Evolutionary conservation across 2,113 vertebrate genomes (phyloP), one percentile per base, ranked within the genome.

Genomic region (Apteryx owenii): DNA sequence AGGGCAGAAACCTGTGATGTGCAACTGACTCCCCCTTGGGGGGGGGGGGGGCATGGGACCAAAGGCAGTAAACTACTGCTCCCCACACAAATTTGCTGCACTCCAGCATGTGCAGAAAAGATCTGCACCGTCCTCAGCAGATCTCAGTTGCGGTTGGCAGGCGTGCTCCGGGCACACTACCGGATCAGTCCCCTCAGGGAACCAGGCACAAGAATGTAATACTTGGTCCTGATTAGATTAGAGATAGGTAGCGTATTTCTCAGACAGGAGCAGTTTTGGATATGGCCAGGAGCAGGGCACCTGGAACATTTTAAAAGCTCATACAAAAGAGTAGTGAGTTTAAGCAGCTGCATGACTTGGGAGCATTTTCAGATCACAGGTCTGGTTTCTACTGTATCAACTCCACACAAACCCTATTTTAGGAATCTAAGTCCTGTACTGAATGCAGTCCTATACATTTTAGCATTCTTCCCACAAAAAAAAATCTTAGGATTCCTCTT

Each of bases 61-160:
- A 20, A 88, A 95, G 29, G 25, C 4, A 1, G 75, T 48, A 72
- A 21, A 25, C 33, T 0, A 3, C 44, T 86, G 62, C 69, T 64
- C 46, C 10, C 76, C 44, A 44, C 53, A 15, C 36, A 73, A 9
- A 56, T 2, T 3, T 44, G 73, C 72, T 61, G 54, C 29, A 71
- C n/a, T 73, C 10, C 38, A 50, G 61, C 4, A 44, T 29, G 28
- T 25, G 54, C 3, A 40, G 48, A 50, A 77, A 79, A 15, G 66
- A 80, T 50, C 23, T 16, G 12, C 28, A 66, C 12, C 72, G 51
- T 12, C 1, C 0, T 20, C 69, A 81, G 50, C 17, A 78, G 73
- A 62, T 29, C 36, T 36, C 73, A n/a, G 23, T 0, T 3, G 19
- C 17, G 11, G 4, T 36, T 0, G 0, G 1, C 36, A 0, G 7